Conservation (phyloP, 2,797 vertebrate genomes). For the Acipenser transmontanus region DNA sequence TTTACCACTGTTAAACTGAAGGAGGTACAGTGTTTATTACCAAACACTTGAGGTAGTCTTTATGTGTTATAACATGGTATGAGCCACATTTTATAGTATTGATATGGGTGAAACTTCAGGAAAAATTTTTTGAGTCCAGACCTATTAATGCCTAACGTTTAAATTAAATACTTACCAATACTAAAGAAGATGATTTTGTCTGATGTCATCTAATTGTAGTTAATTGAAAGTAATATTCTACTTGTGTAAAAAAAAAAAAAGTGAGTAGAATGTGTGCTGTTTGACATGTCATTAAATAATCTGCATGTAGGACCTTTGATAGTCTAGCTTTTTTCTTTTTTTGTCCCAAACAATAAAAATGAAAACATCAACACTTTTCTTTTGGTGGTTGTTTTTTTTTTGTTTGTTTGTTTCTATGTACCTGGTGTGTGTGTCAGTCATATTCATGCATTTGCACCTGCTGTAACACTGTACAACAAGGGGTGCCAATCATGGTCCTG, state of each 20-base stretch:
- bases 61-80: conserved; percentile 8
- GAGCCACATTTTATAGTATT: conserved; percentile 44
- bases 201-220: conserved; percentile 56
- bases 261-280: conserved; percentile 76
- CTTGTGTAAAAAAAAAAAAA: conserved; percentile 66
- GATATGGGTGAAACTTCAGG: conserved; percentile 7
- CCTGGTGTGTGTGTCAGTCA: too few relatives aligned
- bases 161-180: conserved; percentile 46
- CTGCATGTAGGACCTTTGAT: conserved; percentile 77
- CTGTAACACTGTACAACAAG: too few relatives aligned
- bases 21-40: conserved; percentile 1
- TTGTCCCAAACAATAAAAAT: conserved; percentile 60
- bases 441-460: too few relatives aligned
- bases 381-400: conserved; percentile 32
- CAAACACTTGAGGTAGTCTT: conserved; percentile 4
- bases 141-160: conserved; percentile 52
- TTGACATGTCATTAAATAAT: conserved; percentile 71
- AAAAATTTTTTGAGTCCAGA: conserved; percentile 13
- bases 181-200: conserved; percentile 40
- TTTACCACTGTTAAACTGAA: too few relatives aligned
- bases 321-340: conserved; percentile 43
- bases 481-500: too few relatives aligned
- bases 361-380: conserved; percentile 43
- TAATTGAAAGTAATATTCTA: conserved; percentile 59
- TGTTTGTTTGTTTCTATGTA: conserved; percentile 16